phyloP scores from a whole-genome alignment of 2,113 vertebrate species.

The Burhinus bistriatus region DNA sequence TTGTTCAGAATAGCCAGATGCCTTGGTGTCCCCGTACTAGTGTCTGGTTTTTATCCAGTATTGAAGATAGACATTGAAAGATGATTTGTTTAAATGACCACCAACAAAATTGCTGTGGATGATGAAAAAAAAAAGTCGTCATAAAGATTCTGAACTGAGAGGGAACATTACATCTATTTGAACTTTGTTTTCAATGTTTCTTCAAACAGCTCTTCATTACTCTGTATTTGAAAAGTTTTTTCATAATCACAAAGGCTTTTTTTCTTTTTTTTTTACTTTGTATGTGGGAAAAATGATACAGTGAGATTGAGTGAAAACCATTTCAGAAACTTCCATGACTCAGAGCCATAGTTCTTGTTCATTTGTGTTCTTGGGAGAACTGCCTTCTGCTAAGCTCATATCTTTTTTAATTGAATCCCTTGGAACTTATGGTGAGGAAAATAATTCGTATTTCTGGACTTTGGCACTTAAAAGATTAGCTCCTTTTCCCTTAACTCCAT shows the following conservation, averaged over 20 bases:
- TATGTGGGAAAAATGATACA: background rate
- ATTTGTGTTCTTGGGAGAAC: background rate
- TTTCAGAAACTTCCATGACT: background rate
- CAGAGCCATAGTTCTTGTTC: background rate
- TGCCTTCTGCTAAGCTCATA: background rate
- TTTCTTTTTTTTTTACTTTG: background rate
- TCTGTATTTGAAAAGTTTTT: background rate
- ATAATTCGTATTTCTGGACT: background rate
- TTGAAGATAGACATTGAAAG: background rate
- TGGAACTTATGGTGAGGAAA: background rate
- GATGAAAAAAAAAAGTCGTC: background rate
- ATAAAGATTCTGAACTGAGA: background rate
- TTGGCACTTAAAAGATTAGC: background rate
- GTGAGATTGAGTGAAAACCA: background rate
- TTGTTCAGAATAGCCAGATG: background rate
- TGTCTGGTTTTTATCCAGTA: background rate
- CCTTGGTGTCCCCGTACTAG: background rate
- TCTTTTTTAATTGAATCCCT: background rate
- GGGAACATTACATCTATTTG: fast-evolving
- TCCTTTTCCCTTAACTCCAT: background rate
- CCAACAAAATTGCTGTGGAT: background rate
- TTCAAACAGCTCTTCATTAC: background rate
- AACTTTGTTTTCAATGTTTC: background rate
- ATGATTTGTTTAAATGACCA: background rate
- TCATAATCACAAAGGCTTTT: background rate